Conservation (phyloP, 2,888 invertebrate genomes). For the Tiliacea citrago region DNA sequence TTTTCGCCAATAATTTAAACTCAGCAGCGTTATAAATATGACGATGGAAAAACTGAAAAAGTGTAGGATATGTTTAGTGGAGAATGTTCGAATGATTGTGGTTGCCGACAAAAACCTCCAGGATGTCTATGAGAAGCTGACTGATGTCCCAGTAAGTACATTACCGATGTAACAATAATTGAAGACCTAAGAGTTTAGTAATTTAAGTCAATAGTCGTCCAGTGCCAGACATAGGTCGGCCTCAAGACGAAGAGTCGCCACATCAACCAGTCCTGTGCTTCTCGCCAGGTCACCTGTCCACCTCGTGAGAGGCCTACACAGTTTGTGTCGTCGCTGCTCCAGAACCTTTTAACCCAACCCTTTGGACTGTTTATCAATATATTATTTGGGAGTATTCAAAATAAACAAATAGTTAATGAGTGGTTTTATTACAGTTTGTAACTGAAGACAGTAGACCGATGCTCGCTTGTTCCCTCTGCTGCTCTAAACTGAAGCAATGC, state of each 20-base stretch:
- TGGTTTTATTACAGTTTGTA: too few relatives aligned
- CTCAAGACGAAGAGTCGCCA: not conserved
- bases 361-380: not conserved
- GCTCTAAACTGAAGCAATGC: too few relatives aligned
- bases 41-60: not conserved
- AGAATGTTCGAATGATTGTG: not conserved
- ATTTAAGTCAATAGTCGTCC: not conserved
- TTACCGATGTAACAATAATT: not conserved
- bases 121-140: conserved; percentile 2
- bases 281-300: not conserved
- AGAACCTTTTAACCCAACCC: not conserved
- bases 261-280: not conserved
- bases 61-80: conserved; percentile 9
- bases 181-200: not conserved
- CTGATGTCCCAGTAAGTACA: not conserved
- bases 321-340: not conserved
- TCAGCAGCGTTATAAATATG: not conserved
- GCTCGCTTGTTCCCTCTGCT: too few relatives aligned
- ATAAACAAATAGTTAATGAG: not conserved
- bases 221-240: too few relatives aligned
- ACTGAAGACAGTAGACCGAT: too few relatives aligned
- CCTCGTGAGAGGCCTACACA: not conserved
- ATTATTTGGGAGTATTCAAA: not conserved
- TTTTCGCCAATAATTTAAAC: not conserved
- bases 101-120: not conserved